Conservation (phyloP, 2,113 vertebrate species). For the Gymnorhina tibicen region DNA sequence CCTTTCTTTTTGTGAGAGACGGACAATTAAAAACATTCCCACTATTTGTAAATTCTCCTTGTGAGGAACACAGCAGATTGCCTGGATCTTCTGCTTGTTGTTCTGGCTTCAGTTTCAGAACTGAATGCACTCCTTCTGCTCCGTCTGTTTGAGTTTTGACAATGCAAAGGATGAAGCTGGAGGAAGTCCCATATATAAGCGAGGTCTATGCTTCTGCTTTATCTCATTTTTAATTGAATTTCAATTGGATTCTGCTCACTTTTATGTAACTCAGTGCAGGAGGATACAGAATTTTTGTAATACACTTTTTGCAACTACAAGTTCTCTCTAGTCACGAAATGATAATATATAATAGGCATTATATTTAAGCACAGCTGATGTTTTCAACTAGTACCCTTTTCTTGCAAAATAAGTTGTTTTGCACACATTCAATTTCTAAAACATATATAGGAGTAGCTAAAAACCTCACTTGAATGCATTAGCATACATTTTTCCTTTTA, state of each 20-base stretch:
- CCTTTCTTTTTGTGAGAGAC: constrained; percentile 64
- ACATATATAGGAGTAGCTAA: background rate
- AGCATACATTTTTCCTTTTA: constrained; percentile 19
- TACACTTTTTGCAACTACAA: background rate
- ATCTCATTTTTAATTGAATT: constrained; percentile 59
- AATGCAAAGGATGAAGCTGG: constrained; percentile 77
- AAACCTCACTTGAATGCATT: constrained; percentile 8
- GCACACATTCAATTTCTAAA: background rate
- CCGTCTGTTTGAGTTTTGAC: constrained; percentile 82
- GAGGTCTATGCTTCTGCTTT: constrained; percentile 58
- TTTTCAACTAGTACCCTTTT: constrained; percentile 15
- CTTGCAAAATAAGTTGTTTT: constrained; percentile 38
- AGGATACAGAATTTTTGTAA: constrained; percentile 2
- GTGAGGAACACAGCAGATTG: constrained; percentile 79
- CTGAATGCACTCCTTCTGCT: constrained; percentile 79
- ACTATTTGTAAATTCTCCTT: constrained; percentile 75
- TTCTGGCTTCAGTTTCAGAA: constrained; percentile 81
- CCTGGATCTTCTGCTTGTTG: constrained; percentile 77
- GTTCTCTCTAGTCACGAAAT: background rate
- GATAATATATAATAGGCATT: constrained; percentile 1
- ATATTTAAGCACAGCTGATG: constrained; percentile 40
- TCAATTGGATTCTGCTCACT: constrained; percentile 33
- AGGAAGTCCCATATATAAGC: constrained; percentile 69
- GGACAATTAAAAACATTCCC: constrained; percentile 69
- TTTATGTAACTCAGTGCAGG: constrained; percentile 8